Evolutionary conservation across 2,888 invertebrate species (phyloP), one percentile per base, ranked within the genome.

Genomic region (Eristalis arbustorum): DNA sequence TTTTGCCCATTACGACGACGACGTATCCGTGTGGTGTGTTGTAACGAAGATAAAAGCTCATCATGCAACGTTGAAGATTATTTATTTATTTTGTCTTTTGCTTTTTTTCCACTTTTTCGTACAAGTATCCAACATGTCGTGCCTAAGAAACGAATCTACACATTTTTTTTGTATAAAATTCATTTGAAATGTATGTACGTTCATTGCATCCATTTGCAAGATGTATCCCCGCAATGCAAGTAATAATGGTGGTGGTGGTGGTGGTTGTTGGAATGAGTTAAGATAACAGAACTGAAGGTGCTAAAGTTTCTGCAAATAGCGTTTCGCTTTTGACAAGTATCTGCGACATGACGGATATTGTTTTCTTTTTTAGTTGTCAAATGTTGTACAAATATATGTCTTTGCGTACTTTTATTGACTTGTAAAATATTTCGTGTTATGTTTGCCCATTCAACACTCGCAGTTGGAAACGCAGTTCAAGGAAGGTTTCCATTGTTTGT

Each of bases 251-350:
- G 42, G n/a, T 42, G 18, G 18, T 49, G 49, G 6, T 1, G n/a
- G 49, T 49, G 49, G 49, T 18, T 49, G 49, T 18, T 18, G n/a
- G 49, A 18, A 49, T 18, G 49, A 18, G 49, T 18, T 49, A 28
- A 10, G 11, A 49, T 59, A 77, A 83, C 13, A 69, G 49, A 69
- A 31, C 13, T 18, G 75, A 57, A 75, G 61, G 84, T 79, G 79
- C 62, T 75, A 84, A 78, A 74, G 69, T 56, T 59, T 78, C 69
- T 69, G 74, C 66, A 78, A 78, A 78, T 62, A 84, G 8, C 8
- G 49, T 49, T 49, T 49, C 49, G 49, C 49, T 49, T 49, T 49
- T 49, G 49, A 49, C 49, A 49, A 49, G 49, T 49, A 49, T 49
- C 49, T 49, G 49, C 18, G 49, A 49, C 18, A 18, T 49, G 49